These are phyloP conservation scores for Phyllotreta cruciferae DNA, from an alignment of 2,888 invertebrate genomes.

Conservation along the genomic window DNA sequence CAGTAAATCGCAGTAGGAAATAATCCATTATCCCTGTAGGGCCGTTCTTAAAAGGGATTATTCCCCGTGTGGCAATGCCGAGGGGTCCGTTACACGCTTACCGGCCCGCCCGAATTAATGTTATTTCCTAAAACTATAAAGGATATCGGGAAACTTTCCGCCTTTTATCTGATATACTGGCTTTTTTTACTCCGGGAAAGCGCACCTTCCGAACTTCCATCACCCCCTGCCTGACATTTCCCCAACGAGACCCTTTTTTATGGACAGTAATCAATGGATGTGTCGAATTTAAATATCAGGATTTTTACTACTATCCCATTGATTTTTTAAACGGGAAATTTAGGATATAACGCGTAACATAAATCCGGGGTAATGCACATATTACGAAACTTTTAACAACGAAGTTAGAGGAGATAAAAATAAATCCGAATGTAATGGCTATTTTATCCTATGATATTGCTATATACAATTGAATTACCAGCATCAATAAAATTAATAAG, in stretches of 20 bases:
- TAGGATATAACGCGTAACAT: no score
- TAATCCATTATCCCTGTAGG: conserved; percentile 38
- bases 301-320: no score
- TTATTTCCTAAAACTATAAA: conserved; percentile 40
- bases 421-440: no score
- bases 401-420: no score
- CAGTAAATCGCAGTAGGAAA: conserved; percentile 33
- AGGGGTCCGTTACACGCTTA: conserved; percentile 35
- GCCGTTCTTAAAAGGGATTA: conserved; percentile 35
- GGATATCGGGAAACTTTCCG: conserved; percentile 37
- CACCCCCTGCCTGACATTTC: conserved; percentile 15
- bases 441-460: no score
- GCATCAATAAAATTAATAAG: no score
- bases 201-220: conserved; percentile 31
- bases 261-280: neutral
- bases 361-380: no score
- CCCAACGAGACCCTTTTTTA: conserved; percentile 15
- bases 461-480: no score
- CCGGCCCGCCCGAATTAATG: conserved; percentile 36
- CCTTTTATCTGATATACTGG: conserved; percentile 34
- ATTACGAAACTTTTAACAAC: no score
- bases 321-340: no score
- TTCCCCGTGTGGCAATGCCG: conserved; percentile 34
- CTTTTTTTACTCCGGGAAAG: conserved; percentile 14
- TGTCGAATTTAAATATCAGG: no score